Evolutionary conservation across 2,888 invertebrate species (phyloP).

Genomic region (Tetramorium bicarinatum): DNA sequence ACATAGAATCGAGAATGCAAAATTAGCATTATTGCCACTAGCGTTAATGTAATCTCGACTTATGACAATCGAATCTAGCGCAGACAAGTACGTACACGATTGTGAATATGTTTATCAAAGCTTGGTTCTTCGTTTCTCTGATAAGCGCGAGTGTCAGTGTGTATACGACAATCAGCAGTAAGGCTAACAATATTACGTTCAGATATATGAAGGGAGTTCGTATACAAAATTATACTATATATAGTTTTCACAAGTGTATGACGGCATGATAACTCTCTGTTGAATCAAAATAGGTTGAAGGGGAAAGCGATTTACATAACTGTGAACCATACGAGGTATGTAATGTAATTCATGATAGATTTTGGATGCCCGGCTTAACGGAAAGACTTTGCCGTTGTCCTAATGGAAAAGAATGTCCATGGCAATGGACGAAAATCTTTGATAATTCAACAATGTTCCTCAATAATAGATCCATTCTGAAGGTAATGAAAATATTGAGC

Average conservation of each 20-base stretch:
- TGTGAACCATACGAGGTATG: slow-evolving; percentile 87
- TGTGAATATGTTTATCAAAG: slow-evolving; percentile 57
- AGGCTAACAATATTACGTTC: slow-evolving; percentile 79
- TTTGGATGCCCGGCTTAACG: slow-evolving; percentile 88
- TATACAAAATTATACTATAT: slow-evolving; percentile 52
- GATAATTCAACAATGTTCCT: slow-evolving; percentile 86
- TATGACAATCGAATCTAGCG: slow-evolving; percentile 28
- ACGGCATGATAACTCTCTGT: slow-evolving; percentile 20
- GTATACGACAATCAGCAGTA: slow-evolving; percentile 80
- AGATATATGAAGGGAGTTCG: slow-evolving; percentile 81
- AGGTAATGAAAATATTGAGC: slow-evolving; percentile 85
- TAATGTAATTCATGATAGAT: slow-evolving; percentile 87
- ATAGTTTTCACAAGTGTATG: slow-evolving; percentile 7
- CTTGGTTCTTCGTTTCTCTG: slow-evolving; percentile 53
- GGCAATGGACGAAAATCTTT: slow-evolving; percentile 85
- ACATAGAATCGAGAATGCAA: slow-evolving; percentile 30
- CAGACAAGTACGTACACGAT: neutral
- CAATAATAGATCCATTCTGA: slow-evolving; percentile 89
- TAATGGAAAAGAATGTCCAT: slow-evolving; percentile 87
- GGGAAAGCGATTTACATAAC: slow-evolving; percentile 88
- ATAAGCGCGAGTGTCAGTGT: slow-evolving; percentile 59
- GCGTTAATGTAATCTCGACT: slow-evolving; percentile 27
- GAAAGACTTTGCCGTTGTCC: slow-evolving; percentile 89
- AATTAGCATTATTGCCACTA: slow-evolving; percentile 38
- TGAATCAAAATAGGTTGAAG: slow-evolving; percentile 87